Evolutionary conservation across 2,113 vertebrate genomes (phyloP), one percentile per base, ranked within the genome.

Genomic region (Ictidomys tridecemlineatus): DNA sequence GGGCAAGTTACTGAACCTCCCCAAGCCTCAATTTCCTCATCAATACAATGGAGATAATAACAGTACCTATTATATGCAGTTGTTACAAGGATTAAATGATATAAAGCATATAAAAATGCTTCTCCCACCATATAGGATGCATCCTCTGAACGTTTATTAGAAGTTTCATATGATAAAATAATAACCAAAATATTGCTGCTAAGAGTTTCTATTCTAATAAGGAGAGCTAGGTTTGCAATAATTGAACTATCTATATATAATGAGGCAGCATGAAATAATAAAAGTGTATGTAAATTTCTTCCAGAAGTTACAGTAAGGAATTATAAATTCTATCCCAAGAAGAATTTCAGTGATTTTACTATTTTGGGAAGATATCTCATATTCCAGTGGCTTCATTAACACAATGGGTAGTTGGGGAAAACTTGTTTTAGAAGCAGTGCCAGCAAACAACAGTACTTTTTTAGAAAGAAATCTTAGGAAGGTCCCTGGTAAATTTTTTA

Each of bases 141-240:
- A 91, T 53, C 22, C 37, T 78, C 14, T 53, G 22, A 89, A 77
- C 69, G 7, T 42, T 85, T 85, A 89, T 83, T 77, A 92, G 37
- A 89, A 67, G 8, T 89, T 77, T 61, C 24, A 37, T 58, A 77
- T 14, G 28, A 69, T 93, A 90, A 97, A 87, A 92, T 58, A 90
- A n/a, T 65, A 92, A 58, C 20, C 1, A 87, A 90, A 8, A 82
- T 34, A 89, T 82, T 85, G 72, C 32, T 85, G 48, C 70, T 53
- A 61, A 80, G 39, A 95, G n/a, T 2, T 91, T 89, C 80, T 42
- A 79, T 76, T 93, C 72, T 74, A 85, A 65, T 51, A 42, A 70
- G n/a, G 11, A 96, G 77, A 67, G 14, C 87, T 45, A 39, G 26
- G n/a, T 34, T 56, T 39, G 2, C n/a, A 67, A 95, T 93, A 85